Conservation (phyloP, 2,113 vertebrate genomes). For the Chelonoidis abingdonii region DNA sequence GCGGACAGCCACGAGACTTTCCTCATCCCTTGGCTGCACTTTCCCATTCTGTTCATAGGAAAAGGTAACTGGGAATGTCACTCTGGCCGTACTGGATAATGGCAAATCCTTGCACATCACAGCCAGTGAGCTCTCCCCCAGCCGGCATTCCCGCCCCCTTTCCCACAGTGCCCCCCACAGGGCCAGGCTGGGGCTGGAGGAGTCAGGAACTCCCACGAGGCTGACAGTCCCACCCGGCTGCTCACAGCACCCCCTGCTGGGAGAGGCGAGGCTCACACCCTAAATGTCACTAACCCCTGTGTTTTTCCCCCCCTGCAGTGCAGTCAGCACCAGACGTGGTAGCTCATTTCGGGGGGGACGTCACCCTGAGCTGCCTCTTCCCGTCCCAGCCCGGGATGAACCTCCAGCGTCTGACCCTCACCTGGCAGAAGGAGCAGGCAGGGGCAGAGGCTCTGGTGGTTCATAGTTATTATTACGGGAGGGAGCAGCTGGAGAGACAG, state of each 20-base stretch:
- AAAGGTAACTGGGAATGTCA: neutral
- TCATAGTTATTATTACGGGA: constrained; percentile 60
- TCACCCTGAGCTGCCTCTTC: constrained; percentile 58
- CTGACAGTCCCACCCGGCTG: too few species aligned
- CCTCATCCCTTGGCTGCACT: neutral
- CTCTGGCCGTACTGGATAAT: too few species aligned
- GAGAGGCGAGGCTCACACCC: neutral
- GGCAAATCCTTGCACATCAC: neutral
- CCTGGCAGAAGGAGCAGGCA: constrained; percentile 30
- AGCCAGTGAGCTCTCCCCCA: neutral
- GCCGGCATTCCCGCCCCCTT: too few species aligned
- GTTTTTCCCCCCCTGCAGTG: neutral
- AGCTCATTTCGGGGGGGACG: neutral
- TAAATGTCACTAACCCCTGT: neutral
- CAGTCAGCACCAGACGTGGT: neutral
- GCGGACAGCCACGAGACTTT: neutral
- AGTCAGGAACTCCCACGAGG: too few species aligned
- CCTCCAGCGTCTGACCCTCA: constrained; percentile 21
- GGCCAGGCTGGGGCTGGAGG: too few species aligned
- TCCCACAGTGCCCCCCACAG: too few species aligned
- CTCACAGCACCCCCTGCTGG: neutral
- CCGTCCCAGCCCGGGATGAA: neutral
- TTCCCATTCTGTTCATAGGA: neutral
- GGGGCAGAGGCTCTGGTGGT: constrained; percentile 26
- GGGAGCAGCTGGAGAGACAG: constrained; percentile 52